A percentile compares a stretch with the other conserved stretches of the same genome.
phyloP scores from a whole-genome alignment of 2,888 invertebrate species.

The Octodonta nipae region DNA sequence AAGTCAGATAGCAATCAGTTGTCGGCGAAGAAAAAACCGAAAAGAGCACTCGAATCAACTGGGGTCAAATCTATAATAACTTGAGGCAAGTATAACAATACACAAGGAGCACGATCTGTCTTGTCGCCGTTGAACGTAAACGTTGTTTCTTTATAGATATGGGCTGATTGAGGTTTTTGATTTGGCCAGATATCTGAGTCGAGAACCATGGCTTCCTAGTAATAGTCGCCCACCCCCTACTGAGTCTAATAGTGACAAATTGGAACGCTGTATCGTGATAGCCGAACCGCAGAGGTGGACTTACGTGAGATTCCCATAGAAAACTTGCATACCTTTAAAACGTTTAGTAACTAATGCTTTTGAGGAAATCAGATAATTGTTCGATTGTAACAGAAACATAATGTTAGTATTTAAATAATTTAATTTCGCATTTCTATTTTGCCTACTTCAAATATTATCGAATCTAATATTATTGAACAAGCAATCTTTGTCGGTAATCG shows the following conservation, averaged over 20 bases:
- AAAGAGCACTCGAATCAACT: constrained; percentile 25
- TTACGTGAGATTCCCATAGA: no score
- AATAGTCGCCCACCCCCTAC: constrained; percentile 18
- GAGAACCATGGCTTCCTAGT: constrained; percentile 20
- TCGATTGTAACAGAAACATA: no score
- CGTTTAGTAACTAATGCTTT: no score
- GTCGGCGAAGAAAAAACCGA: constrained; percentile 13
- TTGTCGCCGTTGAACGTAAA: constrained; percentile 25
- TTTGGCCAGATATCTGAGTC: neutral
- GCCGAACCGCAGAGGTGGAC: neutral
- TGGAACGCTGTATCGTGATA: constrained; percentile 20
- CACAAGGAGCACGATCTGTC: constrained; percentile 29
- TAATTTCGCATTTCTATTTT: no score
- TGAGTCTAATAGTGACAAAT: constrained; percentile 24
- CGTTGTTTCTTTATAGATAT: constrained; percentile 26
- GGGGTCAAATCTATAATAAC: constrained; percentile 33
- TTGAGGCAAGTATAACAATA: constrained; percentile 30
- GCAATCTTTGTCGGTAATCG: no score
- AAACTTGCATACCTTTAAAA: no score
- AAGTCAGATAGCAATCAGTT: constrained; percentile 20
- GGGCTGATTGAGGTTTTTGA: constrained; percentile 24
- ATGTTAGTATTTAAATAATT: no score
- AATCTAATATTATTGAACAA: no score
- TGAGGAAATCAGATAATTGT: no score
- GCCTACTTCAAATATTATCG: no score